Conservation (phyloP, 2,113 vertebrate genomes). For the Himantopus leucocephalus region DNA sequence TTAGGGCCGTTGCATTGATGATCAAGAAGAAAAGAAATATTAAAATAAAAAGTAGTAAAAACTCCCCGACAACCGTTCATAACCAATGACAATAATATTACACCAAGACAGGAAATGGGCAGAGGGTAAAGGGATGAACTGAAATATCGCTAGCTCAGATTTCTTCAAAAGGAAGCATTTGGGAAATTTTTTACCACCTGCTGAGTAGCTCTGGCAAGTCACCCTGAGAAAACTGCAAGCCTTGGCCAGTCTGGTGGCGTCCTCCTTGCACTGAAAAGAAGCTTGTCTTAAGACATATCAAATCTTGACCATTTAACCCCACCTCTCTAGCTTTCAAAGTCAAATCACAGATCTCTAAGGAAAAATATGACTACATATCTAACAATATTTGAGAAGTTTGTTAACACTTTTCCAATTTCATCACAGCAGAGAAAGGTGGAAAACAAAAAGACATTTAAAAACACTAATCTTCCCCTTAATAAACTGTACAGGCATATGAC, state of each 20-base stretch:
- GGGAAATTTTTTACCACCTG: not conserved
- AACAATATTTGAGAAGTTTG: not conserved
- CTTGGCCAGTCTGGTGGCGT: not conserved
- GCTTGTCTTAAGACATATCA: not conserved
- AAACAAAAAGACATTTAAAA: not conserved
- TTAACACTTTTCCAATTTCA: not conserved
- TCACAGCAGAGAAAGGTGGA: not conserved
- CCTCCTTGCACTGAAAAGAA: not conserved
- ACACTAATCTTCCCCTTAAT: not conserved
- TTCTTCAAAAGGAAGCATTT: not conserved
- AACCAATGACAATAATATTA: not conserved
- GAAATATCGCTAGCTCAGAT: not conserved
- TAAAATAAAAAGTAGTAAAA: not conserved
- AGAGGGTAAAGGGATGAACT: not conserved
- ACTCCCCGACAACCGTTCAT: accelerated
- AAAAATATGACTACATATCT: not conserved
- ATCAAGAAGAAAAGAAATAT: not conserved
- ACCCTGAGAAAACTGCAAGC: not conserved
- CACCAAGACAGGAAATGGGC: not conserved
- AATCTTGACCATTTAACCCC: not conserved
- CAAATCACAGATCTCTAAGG: not conserved
- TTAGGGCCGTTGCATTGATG: not conserved
- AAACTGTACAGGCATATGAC: not conserved
- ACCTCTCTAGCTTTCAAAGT: not conserved
- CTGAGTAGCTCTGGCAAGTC: not conserved